Conservation (phyloP, 2,888 invertebrate species). For the Heterodera filipjevi region DNA sequence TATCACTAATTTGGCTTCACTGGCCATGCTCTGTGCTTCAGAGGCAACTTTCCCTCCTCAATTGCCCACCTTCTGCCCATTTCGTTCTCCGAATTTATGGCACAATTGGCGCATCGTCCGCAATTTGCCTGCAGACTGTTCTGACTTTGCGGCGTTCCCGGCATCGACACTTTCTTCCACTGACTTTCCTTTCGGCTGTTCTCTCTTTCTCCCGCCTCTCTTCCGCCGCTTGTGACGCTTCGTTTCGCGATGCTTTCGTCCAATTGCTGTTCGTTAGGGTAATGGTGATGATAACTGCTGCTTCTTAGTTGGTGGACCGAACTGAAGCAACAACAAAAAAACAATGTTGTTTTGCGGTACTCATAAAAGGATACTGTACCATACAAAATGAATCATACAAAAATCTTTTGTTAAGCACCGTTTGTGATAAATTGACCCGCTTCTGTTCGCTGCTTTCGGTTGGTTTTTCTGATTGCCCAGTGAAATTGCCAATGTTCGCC, state of each 20-base stretch:
- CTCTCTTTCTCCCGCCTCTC: not conserved
- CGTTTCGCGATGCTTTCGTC: not conserved
- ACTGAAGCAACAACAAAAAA: too few relatives aligned
- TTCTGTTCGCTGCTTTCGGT: not conserved
- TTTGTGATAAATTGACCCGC: conserved; percentile 33
- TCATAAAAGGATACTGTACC: too few relatives aligned
- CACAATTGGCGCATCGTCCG: conserved; percentile 2
- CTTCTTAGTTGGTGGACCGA: not conserved
- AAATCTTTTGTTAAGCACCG: too few relatives aligned
- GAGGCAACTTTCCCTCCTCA: not conserved
- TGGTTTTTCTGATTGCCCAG: conserved; percentile 18
- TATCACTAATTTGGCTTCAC: not conserved
- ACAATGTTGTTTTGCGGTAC: too few relatives aligned
- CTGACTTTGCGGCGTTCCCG: conserved; percentile 9
- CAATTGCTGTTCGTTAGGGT: not conserved
- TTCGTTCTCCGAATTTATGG: not conserved
- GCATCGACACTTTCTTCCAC: conserved; percentile 9
- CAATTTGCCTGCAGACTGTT: not conserved
- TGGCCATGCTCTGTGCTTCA: not conserved
- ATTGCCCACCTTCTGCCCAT: not conserved
- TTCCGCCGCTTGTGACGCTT: not conserved
- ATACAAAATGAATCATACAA: too few relatives aligned
- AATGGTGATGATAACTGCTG: not conserved
- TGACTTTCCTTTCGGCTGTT: not conserved
- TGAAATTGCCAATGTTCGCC: conserved; percentile 19